These are phyloP conservation scores for Plodia interpunctella DNA, from an alignment of 1,140 invertebrate species.

Conservation along the genomic window DNA sequence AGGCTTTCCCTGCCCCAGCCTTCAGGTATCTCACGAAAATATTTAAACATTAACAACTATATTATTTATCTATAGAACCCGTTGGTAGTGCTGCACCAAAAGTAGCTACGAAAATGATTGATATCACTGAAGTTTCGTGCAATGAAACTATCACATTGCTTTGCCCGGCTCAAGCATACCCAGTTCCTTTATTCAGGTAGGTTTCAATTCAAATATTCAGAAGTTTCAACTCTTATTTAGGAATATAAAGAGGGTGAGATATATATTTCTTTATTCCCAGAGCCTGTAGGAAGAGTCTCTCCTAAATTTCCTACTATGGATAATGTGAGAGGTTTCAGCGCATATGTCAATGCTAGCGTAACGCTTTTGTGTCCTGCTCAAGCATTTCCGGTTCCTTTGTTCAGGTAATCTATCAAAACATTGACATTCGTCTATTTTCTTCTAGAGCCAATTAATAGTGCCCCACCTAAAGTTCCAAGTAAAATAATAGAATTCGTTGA, in stretches of 20 bases:
- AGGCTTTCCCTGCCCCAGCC: slow-evolving; percentile 83
- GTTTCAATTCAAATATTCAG: slow-evolving; percentile 21
- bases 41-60: slow-evolving; percentile 28
- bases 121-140: slow-evolving; percentile 55
- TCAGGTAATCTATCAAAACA: slow-evolving; percentile 76
- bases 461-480: slow-evolving; percentile 78
- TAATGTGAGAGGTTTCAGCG: slow-evolving; percentile 79
- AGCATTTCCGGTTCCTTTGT: slow-evolving; percentile 81
- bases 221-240: neutral
- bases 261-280: slow-evolving; percentile 42
- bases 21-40: slow-evolving; percentile 79
- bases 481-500: slow-evolving; percentile 73
- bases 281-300: slow-evolving; percentile 79
- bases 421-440: slow-evolving; percentile 48
- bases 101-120: slow-evolving; percentile 76
- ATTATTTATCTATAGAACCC: slow-evolving; percentile 79
- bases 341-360: slow-evolving; percentile 66
- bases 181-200: slow-evolving; percentile 82
- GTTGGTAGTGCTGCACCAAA: slow-evolving; percentile 84
- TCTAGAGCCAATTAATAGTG: slow-evolving; percentile 78
- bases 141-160: slow-evolving; percentile 78
- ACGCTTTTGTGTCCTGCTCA: slow-evolving; percentile 81
- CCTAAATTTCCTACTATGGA: slow-evolving; percentile 83
- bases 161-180: slow-evolving; percentile 85
- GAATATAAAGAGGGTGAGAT: neutral